phyloP scores from a whole-genome alignment of 2,113 vertebrate species.

The Petroica traversi region DNA sequence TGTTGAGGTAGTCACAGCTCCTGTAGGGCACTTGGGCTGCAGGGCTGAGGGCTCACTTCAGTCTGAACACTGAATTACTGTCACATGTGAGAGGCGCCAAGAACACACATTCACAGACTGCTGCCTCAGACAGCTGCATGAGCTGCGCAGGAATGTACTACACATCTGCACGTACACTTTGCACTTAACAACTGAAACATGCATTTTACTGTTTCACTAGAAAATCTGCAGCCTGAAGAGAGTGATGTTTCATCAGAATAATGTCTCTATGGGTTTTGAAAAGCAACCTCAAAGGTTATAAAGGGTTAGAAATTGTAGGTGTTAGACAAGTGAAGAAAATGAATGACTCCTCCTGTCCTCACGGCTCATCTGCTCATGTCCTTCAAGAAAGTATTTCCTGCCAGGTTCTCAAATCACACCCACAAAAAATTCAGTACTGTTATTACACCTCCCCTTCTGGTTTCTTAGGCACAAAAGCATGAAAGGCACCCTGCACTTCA shows the following conservation, averaged over 20 bases:
- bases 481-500: background rate
- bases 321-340: background rate
- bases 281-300: background rate
- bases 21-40: background rate
- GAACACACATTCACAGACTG: accelerated
- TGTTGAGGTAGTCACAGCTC: background rate
- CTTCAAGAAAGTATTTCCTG: background rate
- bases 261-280: background rate
- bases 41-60: background rate
- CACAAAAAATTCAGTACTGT: background rate
- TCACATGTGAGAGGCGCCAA: background rate
- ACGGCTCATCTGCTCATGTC: background rate
- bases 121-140: background rate
- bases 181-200: background rate
- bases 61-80: background rate
- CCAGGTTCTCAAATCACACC: background rate
- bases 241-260: background rate
- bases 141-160: background rate
- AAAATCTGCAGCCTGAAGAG: background rate
- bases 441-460: accelerated
- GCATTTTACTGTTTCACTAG: background rate
- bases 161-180: background rate
- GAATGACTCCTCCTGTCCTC: background rate
- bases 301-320: background rate
- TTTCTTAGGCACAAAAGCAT: background rate